phyloP scores from a whole-genome alignment of 2,797 vertebrate species.

The Loris lydekkerianus region DNA sequence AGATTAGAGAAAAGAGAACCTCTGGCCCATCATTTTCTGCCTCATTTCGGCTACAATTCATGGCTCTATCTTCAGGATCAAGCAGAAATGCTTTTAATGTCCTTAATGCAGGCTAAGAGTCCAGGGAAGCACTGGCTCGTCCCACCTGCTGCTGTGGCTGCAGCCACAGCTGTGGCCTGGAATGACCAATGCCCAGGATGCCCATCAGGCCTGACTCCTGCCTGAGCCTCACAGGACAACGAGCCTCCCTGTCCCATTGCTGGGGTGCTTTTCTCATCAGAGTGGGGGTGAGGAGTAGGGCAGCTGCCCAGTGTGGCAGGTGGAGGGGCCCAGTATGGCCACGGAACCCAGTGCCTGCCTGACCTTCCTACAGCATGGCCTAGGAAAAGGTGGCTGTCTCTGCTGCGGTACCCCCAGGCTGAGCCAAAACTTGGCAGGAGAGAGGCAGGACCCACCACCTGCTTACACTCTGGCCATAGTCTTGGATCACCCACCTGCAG shows the following conservation, averaged over 20 bases:
- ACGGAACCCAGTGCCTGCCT: neutral
- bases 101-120: neutral
- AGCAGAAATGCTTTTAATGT: neutral
- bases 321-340: neutral
- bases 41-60: neutral
- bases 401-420: fast-evolving
- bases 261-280: neutral
- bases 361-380: neutral
- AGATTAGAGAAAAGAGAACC: neutral
- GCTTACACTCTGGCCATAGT: no score
- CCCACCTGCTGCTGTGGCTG: neutral
- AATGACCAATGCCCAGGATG: neutral
- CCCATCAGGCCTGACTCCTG: neutral
- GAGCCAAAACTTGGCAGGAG: neutral
- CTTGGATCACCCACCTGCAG: no score
- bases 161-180: neutral
- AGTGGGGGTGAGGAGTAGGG: fast-evolving
- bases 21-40: neutral
- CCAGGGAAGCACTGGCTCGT: fast-evolving
- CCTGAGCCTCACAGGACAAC: neutral
- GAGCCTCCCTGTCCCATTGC: neutral
- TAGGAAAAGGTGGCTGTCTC: neutral
- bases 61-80: neutral
- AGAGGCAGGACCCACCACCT: no score
- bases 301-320: fast-evolving